Evolutionary conservation across 2,113 vertebrate species (phyloP).

Genomic region (Ammodytes marinus): DNA sequence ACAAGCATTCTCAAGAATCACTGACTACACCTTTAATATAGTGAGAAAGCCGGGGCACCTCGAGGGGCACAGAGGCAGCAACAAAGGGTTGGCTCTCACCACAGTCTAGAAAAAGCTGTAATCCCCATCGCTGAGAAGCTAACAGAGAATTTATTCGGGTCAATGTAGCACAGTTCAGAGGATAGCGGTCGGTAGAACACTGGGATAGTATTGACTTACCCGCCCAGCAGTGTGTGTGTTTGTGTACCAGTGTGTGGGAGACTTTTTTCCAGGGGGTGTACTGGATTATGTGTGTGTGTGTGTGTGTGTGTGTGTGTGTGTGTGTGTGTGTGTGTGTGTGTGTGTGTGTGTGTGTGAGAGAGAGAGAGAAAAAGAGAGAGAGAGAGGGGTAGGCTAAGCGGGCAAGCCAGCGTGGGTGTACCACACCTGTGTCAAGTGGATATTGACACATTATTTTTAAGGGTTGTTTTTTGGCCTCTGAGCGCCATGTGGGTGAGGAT

Average conservation of each 20-base stretch:
- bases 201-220: constrained; percentile 64
- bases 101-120: constrained; percentile 18
- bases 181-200: constrained; percentile 13
- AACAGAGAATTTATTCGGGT: constrained; percentile 54
- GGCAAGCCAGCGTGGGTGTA: constrained; percentile 7
- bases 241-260: constrained; percentile 48
- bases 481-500: neutral
- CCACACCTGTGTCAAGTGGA: constrained; percentile 42
- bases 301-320: constrained; percentile 32
- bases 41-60: constrained; percentile 13
- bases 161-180: constrained; percentile 49
- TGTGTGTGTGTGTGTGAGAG: constrained; percentile 35
- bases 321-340: constrained; percentile 23
- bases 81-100: constrained; percentile 13
- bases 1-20: no score
- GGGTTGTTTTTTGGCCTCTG: constrained; percentile 14
- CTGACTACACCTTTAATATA: constrained; percentile 27
- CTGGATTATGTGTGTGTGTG: constrained; percentile 53
- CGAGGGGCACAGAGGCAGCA: constrained; percentile 17
- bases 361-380: no score
- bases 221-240: constrained; percentile 45
- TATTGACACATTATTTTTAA: constrained; percentile 59
- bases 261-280: constrained; percentile 54
- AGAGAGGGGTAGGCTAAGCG: constrained; percentile 20
- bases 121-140: constrained; percentile 39